Percentiles rank a stretch among this genome's conserved stretches.
Conservation (phyloP, 2,888 invertebrate species). For the Drosophila nr. perissopoda region DNA sequence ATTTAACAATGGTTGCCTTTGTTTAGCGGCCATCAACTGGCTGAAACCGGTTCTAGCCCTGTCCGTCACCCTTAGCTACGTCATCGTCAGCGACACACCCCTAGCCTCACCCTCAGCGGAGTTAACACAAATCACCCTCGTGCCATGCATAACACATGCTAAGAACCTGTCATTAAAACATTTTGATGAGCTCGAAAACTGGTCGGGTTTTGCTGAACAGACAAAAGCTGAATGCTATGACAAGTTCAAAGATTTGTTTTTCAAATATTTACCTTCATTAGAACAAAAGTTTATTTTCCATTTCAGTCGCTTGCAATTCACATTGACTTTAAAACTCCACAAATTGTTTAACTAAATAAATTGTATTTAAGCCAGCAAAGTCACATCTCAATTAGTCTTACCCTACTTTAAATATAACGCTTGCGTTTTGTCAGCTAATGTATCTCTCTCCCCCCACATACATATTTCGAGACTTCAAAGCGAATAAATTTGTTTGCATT, state of each 20-base stretch:
- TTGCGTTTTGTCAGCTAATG: slow-evolving; percentile 26
- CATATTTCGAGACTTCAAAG: slow-evolving; percentile 46
- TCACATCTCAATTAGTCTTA: slow-evolving; percentile 27
- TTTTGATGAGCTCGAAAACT: slow-evolving; percentile 1
- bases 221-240: slow-evolving; percentile 51
- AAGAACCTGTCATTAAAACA: slow-evolving; percentile 6
- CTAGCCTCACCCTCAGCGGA: slow-evolving; percentile 30
- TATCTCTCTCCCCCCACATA: slow-evolving; percentile 18
- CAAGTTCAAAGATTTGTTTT: neutral
- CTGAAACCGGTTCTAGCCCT: slow-evolving; percentile 61
- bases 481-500: slow-evolving; percentile 53
- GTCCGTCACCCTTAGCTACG: slow-evolving; percentile 41
- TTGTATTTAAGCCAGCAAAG: neutral
- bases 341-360: neutral
- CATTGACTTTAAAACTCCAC: neutral
- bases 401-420: slow-evolving; percentile 25
- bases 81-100: slow-evolving; percentile 20
- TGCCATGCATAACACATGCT: slow-evolving; percentile 13
- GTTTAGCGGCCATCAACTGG: slow-evolving; percentile 47
- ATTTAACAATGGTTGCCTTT: slow-evolving; percentile 60
- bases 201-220: neutral
- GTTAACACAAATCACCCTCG: slow-evolving; percentile 36
- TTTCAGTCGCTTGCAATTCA: neutral
- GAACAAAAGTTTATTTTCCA: neutral
- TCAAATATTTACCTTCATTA: neutral